Evolutionary conservation across 2,888 invertebrate species (phyloP).

Genomic region (Elegia similella): DNA sequence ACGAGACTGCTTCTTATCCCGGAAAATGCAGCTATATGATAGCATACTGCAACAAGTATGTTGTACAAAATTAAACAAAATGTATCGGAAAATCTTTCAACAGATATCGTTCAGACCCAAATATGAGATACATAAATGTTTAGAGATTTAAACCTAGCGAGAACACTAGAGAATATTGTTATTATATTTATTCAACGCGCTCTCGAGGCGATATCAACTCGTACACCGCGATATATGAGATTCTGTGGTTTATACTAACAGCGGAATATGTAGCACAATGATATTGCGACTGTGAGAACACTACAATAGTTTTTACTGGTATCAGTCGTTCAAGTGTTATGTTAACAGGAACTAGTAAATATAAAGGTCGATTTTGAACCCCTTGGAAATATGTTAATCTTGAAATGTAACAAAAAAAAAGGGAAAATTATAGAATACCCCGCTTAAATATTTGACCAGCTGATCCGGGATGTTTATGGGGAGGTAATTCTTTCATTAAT

Average conservation of each 20-base stretch:
- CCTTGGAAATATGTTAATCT: too few relatives aligned
- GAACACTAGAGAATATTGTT: conserved; percentile 26
- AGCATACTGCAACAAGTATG: too few relatives aligned
- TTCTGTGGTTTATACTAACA: conserved; percentile 50
- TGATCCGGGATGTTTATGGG: too few relatives aligned
- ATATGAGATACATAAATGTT: neutral
- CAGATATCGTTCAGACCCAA: neutral
- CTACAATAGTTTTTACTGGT: neutral
- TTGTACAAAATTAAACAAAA: too few relatives aligned
- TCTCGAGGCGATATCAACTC: conserved; percentile 42
- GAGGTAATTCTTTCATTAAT: too few relatives aligned
- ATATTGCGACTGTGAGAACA: neutral
- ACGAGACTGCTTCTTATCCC: too few relatives aligned
- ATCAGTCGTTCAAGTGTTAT: neutral
- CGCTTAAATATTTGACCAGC: too few relatives aligned
- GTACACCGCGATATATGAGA: conserved; percentile 55
- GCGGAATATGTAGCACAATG: conserved; percentile 1
- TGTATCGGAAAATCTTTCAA: too few relatives aligned
- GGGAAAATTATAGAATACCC: too few relatives aligned
- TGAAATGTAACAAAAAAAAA: too few relatives aligned
- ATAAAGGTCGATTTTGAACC: too few relatives aligned
- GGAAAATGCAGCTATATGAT: too few relatives aligned
- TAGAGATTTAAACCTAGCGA: neutral
- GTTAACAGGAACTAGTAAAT: neutral
- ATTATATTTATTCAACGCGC: conserved; percentile 54